Evolutionary conservation across 2,797 vertebrate species (phyloP).

Genomic region (Chromis chromis): DNA sequence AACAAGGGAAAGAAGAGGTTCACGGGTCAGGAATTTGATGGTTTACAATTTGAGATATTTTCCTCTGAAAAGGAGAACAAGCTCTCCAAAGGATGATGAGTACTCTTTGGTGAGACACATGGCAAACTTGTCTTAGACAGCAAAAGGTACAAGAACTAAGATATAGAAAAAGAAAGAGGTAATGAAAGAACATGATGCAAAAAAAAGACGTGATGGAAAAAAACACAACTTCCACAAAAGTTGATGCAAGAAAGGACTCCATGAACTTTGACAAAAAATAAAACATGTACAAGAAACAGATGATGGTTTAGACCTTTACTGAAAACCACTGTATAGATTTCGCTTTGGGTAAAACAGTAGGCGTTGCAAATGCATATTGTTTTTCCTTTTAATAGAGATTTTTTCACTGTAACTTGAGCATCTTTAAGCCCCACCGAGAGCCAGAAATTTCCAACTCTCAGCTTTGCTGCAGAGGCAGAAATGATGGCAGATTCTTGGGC

Average conservation of each 20-base stretch:
- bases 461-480: constrained; percentile 84
- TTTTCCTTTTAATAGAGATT: not conserved
- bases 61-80: constrained; percentile 22
- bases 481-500: constrained; percentile 73
- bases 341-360: constrained; percentile 7
- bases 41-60: constrained; percentile 46
- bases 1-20: constrained; percentile 48
- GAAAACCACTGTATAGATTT: not conserved
- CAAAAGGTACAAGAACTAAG: constrained; percentile 2
- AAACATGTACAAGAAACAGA: not conserved
- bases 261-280: not conserved
- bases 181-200: constrained; percentile 7
- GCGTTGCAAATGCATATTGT: not conserved
- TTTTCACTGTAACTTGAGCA: constrained; percentile 33
- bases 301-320: constrained; percentile 1
- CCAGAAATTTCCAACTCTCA: constrained; percentile 62
- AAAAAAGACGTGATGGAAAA: not conserved
- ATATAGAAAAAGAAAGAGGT: not conserved
- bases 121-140: constrained; percentile 1
- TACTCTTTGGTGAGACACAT: constrained; percentile 7
- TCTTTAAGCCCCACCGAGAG: constrained; percentile 36
- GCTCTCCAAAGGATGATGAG: constrained; percentile 45
- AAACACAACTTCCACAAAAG: constrained; percentile 5
- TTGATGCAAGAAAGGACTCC: not conserved
- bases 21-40: constrained; percentile 51